These are phyloP conservation scores for Trichonephila inaurata DNA, from an alignment of 1,140 invertebrate species.

Conservation along the genomic window DNA sequence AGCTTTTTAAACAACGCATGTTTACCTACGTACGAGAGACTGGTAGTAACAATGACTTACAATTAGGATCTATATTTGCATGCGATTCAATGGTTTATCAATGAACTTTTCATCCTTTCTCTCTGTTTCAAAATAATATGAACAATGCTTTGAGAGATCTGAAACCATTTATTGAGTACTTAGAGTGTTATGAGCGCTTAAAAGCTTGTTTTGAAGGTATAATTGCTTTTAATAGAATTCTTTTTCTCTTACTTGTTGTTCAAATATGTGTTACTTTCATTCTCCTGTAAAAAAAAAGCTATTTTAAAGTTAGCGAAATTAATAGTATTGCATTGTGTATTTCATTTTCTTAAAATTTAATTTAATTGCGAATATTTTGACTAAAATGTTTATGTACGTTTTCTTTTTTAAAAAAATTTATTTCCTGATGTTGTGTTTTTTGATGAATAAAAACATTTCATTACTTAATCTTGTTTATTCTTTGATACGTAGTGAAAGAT, in stretches of 20 bases:
- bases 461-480: not conserved
- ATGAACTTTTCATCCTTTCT: not conserved
- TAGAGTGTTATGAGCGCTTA: not conserved
- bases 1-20: slow-evolving; percentile 66
- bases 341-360: not conserved
- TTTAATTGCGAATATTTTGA: not conserved
- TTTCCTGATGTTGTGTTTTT: not conserved
- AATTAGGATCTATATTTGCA: slow-evolving; percentile 25
- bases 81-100: not conserved
- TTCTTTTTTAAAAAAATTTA: not conserved
- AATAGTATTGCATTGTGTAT: not conserved
- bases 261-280: not conserved
- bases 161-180: not conserved
- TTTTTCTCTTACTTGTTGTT: not conserved
- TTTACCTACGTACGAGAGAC: slow-evolving; percentile 3
- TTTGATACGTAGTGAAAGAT: too few relatives aligned
- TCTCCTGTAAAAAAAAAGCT: not conserved
- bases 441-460: not conserved
- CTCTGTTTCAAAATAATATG: not conserved
- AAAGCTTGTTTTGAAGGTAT: not conserved
- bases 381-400: not conserved
- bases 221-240: not conserved
- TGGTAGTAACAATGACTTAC: not conserved
- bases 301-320: not conserved
- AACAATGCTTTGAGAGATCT: not conserved